Conservation (phyloP, 2,888 invertebrate genomes). For the Frankliniella intonsa region DNA sequence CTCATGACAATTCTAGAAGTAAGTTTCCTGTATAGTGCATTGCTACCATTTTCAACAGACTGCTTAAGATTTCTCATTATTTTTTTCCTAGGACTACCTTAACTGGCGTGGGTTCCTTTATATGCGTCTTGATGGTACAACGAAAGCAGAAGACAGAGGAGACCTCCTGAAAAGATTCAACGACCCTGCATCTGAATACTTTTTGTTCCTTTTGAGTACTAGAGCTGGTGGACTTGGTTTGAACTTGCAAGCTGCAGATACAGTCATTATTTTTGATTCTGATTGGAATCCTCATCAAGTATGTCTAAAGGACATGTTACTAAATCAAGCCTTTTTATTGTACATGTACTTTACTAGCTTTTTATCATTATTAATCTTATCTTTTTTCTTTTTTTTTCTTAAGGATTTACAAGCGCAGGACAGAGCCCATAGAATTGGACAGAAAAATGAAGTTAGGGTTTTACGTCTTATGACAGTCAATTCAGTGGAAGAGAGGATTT, state of each 20-base stretch:
- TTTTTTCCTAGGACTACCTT: constrained; percentile 50
- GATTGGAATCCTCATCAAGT: constrained; percentile 66
- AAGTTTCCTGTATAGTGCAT: not conserved
- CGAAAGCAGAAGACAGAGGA: constrained; percentile 59
- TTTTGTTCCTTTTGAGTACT: constrained; percentile 58
- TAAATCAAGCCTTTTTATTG: not conserved
- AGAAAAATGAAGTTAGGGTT: constrained; percentile 60
- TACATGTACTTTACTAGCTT: not conserved
- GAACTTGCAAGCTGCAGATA: constrained; percentile 62
- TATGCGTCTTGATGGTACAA: constrained; percentile 57
- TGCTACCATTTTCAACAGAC: not conserved
- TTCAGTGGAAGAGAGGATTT: constrained; percentile 59
- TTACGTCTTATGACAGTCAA: constrained; percentile 59
- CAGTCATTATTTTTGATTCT: constrained; percentile 63
- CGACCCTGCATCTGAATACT: constrained; percentile 50
- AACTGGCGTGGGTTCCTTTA: constrained; percentile 52
- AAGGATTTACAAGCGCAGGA: constrained; percentile 63
- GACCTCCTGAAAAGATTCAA: constrained; percentile 52
- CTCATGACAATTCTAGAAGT: constrained; percentile 58
- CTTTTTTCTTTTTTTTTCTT: not conserved
- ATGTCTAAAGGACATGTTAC: constrained; percentile 13
- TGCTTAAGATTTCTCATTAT: not conserved
- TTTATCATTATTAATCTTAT: not conserved
- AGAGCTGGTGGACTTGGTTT: constrained; percentile 60
- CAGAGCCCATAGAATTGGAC: constrained; percentile 62